A percentile compares a stretch with the other conserved stretches of the same genome.
phyloP scores from a whole-genome alignment of 2,888 invertebrate genomes.

The Congeria kusceri region DNA sequence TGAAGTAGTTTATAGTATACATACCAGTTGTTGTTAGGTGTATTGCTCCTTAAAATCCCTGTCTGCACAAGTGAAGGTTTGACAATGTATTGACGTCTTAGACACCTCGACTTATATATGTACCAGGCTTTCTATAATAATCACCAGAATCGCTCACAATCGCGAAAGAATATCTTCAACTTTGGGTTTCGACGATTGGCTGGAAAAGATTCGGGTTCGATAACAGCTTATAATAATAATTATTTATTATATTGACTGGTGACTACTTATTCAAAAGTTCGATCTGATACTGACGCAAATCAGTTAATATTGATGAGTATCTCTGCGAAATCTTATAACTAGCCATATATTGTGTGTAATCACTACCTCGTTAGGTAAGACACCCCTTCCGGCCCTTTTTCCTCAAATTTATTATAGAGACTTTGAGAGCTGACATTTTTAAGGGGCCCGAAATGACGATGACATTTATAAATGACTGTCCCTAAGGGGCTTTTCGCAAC shows the following conservation, averaged over 20 bases:
- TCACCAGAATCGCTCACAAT: background rate
- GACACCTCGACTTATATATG: constrained; percentile 49
- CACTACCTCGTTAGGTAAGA: constrained; percentile 13
- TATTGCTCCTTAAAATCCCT: constrained; percentile 15
- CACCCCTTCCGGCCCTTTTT: constrained; percentile 25
- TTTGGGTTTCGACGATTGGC: too few species aligned
- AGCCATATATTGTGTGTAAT: constrained; percentile 29
- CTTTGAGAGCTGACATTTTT: constrained; percentile 32
- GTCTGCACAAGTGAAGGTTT: constrained; percentile 54
- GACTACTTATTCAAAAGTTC: constrained; percentile 34
- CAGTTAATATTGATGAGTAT: constrained; percentile 46
- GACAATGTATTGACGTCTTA: constrained; percentile 56
- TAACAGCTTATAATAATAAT: background rate
- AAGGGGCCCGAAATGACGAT: constrained; percentile 43
- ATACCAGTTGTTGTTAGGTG: constrained; percentile 10
- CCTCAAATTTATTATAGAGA: constrained; percentile 47
- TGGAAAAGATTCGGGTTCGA: too few species aligned
- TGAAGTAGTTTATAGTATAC: too few species aligned
- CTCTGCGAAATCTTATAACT: constrained; percentile 23
- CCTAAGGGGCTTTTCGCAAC: constrained; percentile 35
- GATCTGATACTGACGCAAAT: constrained; percentile 50
- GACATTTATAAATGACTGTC: constrained; percentile 63
- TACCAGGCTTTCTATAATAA: constrained; percentile 10
- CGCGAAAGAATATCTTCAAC: too few species aligned
- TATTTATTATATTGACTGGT: constrained; percentile 45